Evolutionary conservation across 1,140 invertebrate genomes (phyloP).

Genomic region (Drosophila aff.): DNA sequence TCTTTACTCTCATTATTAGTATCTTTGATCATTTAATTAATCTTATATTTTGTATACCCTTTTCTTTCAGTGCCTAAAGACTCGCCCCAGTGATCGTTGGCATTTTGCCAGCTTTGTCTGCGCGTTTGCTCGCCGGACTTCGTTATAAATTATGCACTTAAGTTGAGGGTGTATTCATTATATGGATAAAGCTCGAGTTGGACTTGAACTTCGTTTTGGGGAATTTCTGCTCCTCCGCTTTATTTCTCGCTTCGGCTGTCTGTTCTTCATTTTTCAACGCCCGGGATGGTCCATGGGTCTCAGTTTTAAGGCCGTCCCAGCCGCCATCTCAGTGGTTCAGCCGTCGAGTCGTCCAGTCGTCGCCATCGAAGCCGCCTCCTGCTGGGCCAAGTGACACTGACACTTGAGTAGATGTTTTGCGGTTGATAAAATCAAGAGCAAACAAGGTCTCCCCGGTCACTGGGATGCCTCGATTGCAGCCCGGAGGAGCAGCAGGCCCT

Average conservation of each 20-base stretch:
- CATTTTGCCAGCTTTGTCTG: slow-evolving; percentile 35
- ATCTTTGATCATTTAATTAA: neutral
- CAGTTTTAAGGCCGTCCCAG: slow-evolving; percentile 23
- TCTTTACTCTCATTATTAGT: no score
- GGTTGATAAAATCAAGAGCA: slow-evolving; percentile 84
- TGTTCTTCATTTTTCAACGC: slow-evolving; percentile 83
- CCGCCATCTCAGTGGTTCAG: slow-evolving; percentile 10
- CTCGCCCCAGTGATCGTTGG: slow-evolving; percentile 22
- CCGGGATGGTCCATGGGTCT: slow-evolving; percentile 66
- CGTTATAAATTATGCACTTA: slow-evolving; percentile 84
- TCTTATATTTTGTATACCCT: neutral
- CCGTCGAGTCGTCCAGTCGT: slow-evolving; percentile 29
- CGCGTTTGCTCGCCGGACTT: slow-evolving; percentile 55
- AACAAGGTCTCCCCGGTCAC: slow-evolving; percentile 55
- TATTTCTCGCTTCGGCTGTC: slow-evolving; percentile 55
- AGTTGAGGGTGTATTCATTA: slow-evolving; percentile 84
- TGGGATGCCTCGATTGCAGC: slow-evolving; percentile 26
- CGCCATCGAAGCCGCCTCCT: slow-evolving; percentile 64
- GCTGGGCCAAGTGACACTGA: slow-evolving; percentile 82
- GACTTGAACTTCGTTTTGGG: slow-evolving; percentile 53
- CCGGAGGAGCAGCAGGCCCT: slow-evolving; percentile 17
- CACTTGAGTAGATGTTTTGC: slow-evolving; percentile 84
- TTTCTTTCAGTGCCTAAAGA: slow-evolving; percentile 7
- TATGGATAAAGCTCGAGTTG: slow-evolving; percentile 74
- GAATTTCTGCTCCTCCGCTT: slow-evolving; percentile 51